phyloP scores from a whole-genome alignment of 2,888 invertebrate genomes.

The Lamproptera curius region DNA sequence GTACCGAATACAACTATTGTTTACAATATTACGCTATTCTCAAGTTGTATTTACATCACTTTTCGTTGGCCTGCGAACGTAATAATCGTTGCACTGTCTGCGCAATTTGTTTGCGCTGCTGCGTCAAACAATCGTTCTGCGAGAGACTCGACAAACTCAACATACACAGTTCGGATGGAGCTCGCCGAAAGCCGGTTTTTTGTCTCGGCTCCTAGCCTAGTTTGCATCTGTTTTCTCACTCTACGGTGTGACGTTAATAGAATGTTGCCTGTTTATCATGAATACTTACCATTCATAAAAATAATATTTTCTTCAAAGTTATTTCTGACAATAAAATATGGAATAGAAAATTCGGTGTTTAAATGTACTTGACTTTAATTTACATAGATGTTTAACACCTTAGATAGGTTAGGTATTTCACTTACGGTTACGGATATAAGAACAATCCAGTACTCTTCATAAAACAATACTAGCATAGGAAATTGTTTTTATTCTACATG shows the following conservation, averaged over 20 bases:
- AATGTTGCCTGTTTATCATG: slow-evolving; percentile 9
- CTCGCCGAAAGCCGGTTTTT: slow-evolving; percentile 32
- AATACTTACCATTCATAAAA: no score
- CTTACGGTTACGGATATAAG: no score
- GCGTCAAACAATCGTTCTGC: slow-evolving; percentile 59
- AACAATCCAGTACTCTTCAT: no score
- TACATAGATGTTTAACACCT: no score
- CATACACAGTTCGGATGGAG: slow-evolving; percentile 5
- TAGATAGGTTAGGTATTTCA: no score
- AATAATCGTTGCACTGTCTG: slow-evolving; percentile 74
- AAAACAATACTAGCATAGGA: no score
- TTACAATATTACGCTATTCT: slow-evolving; percentile 53
- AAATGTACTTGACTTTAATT: no score
- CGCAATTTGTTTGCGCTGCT: slow-evolving; percentile 71
- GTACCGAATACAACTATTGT: slow-evolving; percentile 48
- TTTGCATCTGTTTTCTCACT: slow-evolving; percentile 6
- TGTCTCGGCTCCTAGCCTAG: slow-evolving; percentile 52
- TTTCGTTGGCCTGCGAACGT: slow-evolving; percentile 64
- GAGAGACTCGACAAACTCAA: slow-evolving; percentile 15
- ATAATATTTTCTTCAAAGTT: no score
- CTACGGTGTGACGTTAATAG: slow-evolving; percentile 11
- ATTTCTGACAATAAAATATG: no score
- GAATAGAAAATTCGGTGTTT: no score
- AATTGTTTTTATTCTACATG: no score
- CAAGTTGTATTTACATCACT: slow-evolving; percentile 69